phyloP scores from a whole-genome alignment of 2,113 vertebrate species.

The Catagonus wagneri region DNA sequence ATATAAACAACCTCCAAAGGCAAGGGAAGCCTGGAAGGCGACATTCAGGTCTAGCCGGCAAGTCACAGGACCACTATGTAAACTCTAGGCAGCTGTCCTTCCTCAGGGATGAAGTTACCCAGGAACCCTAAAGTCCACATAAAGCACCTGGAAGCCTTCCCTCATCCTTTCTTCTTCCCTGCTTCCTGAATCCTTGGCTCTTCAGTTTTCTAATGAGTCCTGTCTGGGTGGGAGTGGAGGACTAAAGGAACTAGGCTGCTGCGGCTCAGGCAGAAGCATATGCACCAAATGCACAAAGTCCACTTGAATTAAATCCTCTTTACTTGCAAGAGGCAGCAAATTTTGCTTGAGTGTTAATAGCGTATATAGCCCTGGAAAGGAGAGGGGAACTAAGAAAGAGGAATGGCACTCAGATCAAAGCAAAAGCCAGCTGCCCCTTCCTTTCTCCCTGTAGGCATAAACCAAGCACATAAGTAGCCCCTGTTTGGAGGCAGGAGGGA shows the following conservation, averaged over 20 bases:
- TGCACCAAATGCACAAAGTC: background rate
- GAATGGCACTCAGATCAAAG: conserved; percentile 13
- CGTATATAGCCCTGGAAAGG: background rate
- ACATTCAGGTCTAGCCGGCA: background rate
- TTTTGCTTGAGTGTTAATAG: conserved; percentile 45
- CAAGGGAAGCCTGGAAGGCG: conserved; percentile 1
- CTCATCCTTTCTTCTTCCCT: background rate
- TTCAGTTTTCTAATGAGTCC: background rate
- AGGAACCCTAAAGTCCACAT: background rate
- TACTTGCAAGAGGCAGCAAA: conserved; percentile 21
- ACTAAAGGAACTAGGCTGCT: background rate
- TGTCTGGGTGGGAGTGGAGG: background rate
- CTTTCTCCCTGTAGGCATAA: background rate
- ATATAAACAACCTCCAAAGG: background rate
- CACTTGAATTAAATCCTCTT: conserved; percentile 46
- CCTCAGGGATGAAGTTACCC: background rate
- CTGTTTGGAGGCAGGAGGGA: background rate
- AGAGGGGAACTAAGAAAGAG: background rate
- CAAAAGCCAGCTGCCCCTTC: conserved; percentile 54
- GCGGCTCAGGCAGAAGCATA: background rate
- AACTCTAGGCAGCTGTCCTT: background rate
- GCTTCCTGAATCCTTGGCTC: background rate
- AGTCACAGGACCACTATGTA: background rate
- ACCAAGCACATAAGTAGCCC: background rate
- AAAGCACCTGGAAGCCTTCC: background rate